A percentile compares a stretch with the other conserved stretches of the same genome.
phyloP scores from a whole-genome alignment of 2,888 invertebrate genomes.

The Timema podura region DNA sequence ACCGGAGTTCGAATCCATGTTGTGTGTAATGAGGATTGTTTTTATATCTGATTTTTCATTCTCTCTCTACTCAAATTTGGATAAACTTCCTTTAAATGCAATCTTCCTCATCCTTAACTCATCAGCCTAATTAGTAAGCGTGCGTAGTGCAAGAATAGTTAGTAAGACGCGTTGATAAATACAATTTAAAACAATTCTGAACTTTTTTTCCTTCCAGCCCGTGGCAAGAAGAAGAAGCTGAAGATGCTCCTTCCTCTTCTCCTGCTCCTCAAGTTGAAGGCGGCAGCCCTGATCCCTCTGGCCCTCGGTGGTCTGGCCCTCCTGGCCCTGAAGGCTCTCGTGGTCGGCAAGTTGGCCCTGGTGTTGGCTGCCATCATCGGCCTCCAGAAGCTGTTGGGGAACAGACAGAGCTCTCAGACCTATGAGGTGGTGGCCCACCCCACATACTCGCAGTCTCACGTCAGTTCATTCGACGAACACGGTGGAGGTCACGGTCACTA shows the following conservation, averaged over 20 bases:
- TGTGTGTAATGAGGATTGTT: too few species aligned
- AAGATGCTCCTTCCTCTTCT: constrained; percentile 72
- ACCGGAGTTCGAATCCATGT: too few species aligned
- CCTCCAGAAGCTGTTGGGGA: constrained; percentile 71
- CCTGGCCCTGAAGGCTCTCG: constrained; percentile 77
- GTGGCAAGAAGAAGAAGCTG: constrained; percentile 75
- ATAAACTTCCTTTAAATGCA: too few species aligned
- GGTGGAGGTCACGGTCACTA: constrained; percentile 56
- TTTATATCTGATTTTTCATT: too few species aligned
- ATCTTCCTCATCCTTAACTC: too few species aligned
- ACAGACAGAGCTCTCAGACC: constrained; percentile 61
- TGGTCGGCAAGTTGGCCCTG: constrained; percentile 79
- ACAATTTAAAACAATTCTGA: too few species aligned
- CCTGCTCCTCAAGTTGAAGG: constrained; percentile 73
- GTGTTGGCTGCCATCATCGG: constrained; percentile 72
- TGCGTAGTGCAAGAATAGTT: too few species aligned
- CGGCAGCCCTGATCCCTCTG: constrained; percentile 71
- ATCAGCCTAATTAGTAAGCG: too few species aligned
- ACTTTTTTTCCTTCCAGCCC: constrained; percentile 51
- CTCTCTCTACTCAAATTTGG: too few species aligned
- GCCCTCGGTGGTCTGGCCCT: constrained; percentile 73
- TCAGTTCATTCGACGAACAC: constrained; percentile 46
- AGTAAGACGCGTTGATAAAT: too few species aligned
- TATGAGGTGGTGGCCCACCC: constrained; percentile 68
- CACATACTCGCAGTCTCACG: constrained; percentile 38